Percentiles rank a stretch among this genome's conserved stretches.
These are phyloP conservation scores for Platypus cylindrus DNA, from an alignment of 2,888 invertebrate species.

Conservation along the genomic window DNA sequence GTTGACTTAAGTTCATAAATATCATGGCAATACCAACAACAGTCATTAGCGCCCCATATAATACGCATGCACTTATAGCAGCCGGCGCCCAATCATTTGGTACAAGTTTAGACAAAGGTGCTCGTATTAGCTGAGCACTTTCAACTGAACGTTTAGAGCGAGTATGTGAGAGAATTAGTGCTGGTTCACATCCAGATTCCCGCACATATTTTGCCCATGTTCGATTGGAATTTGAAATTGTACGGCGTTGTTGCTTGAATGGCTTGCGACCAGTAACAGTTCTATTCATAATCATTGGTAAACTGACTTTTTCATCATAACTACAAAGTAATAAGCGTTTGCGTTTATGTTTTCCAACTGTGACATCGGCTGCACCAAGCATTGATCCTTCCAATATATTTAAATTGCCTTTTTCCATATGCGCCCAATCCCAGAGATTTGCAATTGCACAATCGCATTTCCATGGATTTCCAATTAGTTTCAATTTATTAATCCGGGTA, in stretches of 20 bases:
- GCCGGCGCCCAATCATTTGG: conserved; percentile 31
- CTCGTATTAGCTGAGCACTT: conserved; percentile 15
- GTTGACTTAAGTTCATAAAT: too few relatives aligned
- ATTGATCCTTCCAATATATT: conserved; percentile 53
- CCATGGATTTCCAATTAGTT: conserved; percentile 56
- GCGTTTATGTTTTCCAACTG: conserved; percentile 47
- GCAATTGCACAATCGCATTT: conserved; percentile 55
- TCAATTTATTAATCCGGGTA: conserved; percentile 45
- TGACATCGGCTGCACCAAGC: conserved; percentile 47
- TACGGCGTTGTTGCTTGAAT: conserved; percentile 44
- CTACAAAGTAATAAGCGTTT: conserved; percentile 51
- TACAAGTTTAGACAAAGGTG: conserved; percentile 18
- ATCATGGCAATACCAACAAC: too few relatives aligned
- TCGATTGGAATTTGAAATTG: conserved; percentile 45
- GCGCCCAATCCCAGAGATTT: conserved; percentile 63
- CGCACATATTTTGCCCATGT: conserved; percentile 63
- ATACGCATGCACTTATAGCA: conserved; percentile 33
- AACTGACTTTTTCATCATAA: conserved; percentile 46
- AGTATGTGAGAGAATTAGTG: conserved; percentile 16
- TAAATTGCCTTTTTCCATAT: conserved; percentile 49
- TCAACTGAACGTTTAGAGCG: conserved; percentile 20
- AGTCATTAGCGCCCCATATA: conserved; percentile 31
- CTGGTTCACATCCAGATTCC: conserved; percentile 46
- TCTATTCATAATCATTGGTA: conserved; percentile 39
- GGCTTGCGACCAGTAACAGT: conserved; percentile 41